These are phyloP conservation scores for Channa maculata DNA, from an alignment of 2,113 vertebrate species.

Conservation along the genomic window DNA sequence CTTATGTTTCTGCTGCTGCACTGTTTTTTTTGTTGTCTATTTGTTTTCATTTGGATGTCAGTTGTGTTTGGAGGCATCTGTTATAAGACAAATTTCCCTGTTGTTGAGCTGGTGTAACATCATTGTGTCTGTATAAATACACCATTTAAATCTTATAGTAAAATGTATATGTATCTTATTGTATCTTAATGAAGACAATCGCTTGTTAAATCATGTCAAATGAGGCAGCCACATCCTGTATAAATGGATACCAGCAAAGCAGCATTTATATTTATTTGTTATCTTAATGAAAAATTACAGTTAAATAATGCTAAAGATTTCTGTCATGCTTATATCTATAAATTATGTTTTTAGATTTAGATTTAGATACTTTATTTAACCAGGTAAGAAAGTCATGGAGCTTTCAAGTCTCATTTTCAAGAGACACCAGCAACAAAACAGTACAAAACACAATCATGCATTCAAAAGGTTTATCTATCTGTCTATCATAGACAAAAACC, in stretches of 20 bases:
- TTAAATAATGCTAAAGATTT: too few relatives aligned
- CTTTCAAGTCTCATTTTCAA: too few relatives aligned
- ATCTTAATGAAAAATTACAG: too few relatives aligned
- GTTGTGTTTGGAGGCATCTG: conserved; percentile 46
- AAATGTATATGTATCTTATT: not conserved
- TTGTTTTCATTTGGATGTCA: conserved; percentile 64
- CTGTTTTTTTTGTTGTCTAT: conserved; percentile 37
- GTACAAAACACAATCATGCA: too few relatives aligned
- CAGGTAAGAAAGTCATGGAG: too few relatives aligned
- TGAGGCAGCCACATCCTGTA: not conserved
- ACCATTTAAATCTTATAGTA: conserved; percentile 20
- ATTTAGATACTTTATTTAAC: too few relatives aligned
- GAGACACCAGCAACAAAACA: too few relatives aligned
- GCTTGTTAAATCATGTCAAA: not conserved
- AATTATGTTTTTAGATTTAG: too few relatives aligned
- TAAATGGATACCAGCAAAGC: not conserved
- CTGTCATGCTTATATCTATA: too few relatives aligned
- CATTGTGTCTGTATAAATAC: conserved; percentile 21
- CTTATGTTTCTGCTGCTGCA: conserved; percentile 44
- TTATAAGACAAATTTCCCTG: conserved; percentile 51
- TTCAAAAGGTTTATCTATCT: too few relatives aligned
- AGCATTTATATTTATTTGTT: too few relatives aligned
- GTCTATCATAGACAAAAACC: too few relatives aligned
- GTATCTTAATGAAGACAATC: not conserved
- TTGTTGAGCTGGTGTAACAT: conserved; percentile 44